These are phyloP conservation scores for Tympanuchus pallidicinctus DNA, from an alignment of 2,113 vertebrate genomes.

Conservation along the genomic window DNA sequence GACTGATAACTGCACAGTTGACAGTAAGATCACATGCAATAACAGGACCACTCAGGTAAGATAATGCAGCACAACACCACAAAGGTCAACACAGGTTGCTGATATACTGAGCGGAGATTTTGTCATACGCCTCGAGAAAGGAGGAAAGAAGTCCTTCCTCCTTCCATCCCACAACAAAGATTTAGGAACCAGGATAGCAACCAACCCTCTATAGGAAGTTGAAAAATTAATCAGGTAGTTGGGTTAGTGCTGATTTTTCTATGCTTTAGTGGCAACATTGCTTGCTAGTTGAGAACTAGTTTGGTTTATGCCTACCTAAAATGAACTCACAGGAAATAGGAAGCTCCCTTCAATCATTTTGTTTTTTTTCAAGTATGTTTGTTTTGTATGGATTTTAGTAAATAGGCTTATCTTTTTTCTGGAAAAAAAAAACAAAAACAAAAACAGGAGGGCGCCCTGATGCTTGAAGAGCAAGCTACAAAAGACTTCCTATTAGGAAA, in stretches of 20 bases:
- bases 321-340: not conserved
- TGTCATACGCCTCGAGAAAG: not conserved
- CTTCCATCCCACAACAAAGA: not conserved
- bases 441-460: rapidly evolving
- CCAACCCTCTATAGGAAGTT: not conserved
- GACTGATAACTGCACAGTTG: not conserved
- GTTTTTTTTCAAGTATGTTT: not conserved
- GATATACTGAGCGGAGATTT: not conserved
- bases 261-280: not conserved
- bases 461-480: not conserved
- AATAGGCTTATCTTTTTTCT: not conserved
- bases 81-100: not conserved
- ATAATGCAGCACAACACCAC: not conserved
- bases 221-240: not conserved
- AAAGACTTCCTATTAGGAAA: not conserved
- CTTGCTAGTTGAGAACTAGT: not conserved
- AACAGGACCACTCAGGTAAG: not conserved
- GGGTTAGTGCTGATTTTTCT: not conserved
- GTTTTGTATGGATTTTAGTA: not conserved
- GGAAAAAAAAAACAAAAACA: not conserved
- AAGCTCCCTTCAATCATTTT: not conserved
- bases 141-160: not conserved
- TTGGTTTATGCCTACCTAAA: not conserved
- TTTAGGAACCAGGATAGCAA: not conserved
- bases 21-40: not conserved